A percentile compares a stretch with the other conserved stretches of the same genome.
phyloP scores from a whole-genome alignment of 2,888 invertebrate genomes.

The Margaritifera margaritifera region DNA sequence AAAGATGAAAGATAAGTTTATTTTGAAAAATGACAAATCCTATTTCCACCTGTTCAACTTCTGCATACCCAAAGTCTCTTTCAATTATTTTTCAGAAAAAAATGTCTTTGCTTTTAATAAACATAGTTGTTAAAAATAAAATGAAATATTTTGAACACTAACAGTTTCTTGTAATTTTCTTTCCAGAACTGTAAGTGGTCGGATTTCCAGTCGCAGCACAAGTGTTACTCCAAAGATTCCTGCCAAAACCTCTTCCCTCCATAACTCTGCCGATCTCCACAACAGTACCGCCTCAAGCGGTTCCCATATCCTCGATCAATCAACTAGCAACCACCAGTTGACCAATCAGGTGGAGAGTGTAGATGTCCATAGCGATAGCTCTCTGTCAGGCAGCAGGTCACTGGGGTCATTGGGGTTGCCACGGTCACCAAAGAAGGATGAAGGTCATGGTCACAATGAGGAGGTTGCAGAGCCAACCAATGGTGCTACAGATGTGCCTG shows the following conservation, averaged over 20 bases:
- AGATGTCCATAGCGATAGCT: slow-evolving; percentile 66
- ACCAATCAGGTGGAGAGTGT: slow-evolving; percentile 56
- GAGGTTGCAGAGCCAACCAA: too few species aligned
- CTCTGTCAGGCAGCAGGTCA: slow-evolving; percentile 65
- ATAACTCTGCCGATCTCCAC: slow-evolving; percentile 67
- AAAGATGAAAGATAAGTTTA: too few species aligned
- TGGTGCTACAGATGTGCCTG: too few species aligned
- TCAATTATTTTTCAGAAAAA: not conserved
- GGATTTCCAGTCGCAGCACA: slow-evolving; percentile 70
- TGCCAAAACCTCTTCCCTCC: slow-evolving; percentile 59
- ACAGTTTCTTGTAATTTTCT: slow-evolving; percentile 5
- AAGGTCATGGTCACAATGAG: slow-evolving; percentile 1
- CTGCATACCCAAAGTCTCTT: not conserved
- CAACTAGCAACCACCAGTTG: slow-evolving; percentile 24
- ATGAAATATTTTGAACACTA: too few species aligned
- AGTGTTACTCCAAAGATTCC: slow-evolving; percentile 70
- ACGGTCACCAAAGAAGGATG: slow-evolving; percentile 33
- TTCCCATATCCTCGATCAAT: slow-evolving; percentile 65
- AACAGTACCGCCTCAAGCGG: slow-evolving; percentile 69
- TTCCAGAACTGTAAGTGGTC: slow-evolving; percentile 69
- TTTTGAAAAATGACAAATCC: too few species aligned
- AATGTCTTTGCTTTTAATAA: not conserved
- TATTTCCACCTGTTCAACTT: not conserved
- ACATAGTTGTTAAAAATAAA: not conserved
- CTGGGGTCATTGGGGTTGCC: slow-evolving; percentile 65